Percentiles rank a stretch among this genome's conserved stretches.
Conservation (phyloP, 2,113 vertebrate genomes). For the Onychostoma macrolepis region DNA sequence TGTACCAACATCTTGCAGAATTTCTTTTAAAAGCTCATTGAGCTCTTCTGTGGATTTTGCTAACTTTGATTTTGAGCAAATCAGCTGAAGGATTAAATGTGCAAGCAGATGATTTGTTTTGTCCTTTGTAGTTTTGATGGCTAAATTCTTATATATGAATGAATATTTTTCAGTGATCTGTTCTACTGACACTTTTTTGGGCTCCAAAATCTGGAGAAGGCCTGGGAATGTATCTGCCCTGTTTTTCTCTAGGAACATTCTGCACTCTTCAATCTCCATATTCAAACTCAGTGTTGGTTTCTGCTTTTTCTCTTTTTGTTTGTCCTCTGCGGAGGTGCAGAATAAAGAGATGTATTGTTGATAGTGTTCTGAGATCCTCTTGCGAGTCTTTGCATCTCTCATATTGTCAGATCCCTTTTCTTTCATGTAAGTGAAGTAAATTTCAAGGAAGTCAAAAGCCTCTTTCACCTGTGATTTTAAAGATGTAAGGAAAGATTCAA, state of each 20-base stretch:
- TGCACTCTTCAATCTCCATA: conserved; percentile 17
- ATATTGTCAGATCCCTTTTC: conserved; percentile 57
- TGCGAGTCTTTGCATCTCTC: conserved; percentile 28
- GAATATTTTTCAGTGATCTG: conserved; percentile 47
- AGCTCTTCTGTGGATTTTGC: conserved; percentile 24
- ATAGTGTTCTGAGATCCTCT: accelerated
- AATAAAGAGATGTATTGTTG: conserved; percentile 40
- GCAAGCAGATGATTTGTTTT: conserved; percentile 63
- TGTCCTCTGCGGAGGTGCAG: background rate
- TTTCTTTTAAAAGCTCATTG: background rate
- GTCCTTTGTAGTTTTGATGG: conserved; percentile 44
- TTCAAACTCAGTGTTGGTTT: conserved; percentile 42
- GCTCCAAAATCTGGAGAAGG: conserved; percentile 59
- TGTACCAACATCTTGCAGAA: conserved; percentile 56
- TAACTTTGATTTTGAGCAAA: conserved; percentile 46
- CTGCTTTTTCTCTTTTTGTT: background rate
- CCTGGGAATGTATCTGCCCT: conserved; percentile 65
- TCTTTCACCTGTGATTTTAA: conserved; percentile 63
- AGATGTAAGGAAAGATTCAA: conserved; percentile 64
- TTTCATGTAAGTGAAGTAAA: conserved; percentile 55
- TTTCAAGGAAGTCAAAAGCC: conserved; percentile 43
- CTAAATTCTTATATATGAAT: conserved; percentile 21
- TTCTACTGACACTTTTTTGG: background rate
- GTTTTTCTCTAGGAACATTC: conserved; percentile 55
- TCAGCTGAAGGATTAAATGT: conserved; percentile 58